These are phyloP conservation scores for Petrocephalus zakoni DNA, from an alignment of 2,113 vertebrate species.

Conservation along the genomic window DNA sequence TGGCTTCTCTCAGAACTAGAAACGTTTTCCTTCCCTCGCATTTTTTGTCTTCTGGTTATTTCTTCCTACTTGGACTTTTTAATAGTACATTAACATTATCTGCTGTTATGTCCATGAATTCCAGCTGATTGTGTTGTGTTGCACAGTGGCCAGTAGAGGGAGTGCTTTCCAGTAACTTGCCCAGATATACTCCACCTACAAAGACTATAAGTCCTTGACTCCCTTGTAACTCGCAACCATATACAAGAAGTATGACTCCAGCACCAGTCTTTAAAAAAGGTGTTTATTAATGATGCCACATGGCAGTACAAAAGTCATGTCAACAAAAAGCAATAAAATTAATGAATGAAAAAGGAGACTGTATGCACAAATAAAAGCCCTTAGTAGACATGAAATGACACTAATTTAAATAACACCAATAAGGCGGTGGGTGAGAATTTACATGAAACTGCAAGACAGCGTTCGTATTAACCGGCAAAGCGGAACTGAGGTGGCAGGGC, in stretches of 20 bases:
- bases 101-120: neutral
- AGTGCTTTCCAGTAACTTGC: too few relatives aligned
- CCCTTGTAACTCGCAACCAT: neutral
- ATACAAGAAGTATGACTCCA: neutral
- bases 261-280: constrained; percentile 32
- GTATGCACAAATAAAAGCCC: constrained; percentile 34
- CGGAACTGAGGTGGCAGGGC: neutral
- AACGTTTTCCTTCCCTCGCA: neutral
- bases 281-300: constrained; percentile 55
- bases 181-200: neutral
- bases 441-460: neutral
- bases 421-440: constrained; percentile 25
- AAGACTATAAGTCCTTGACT: neutral
- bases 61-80: neutral
- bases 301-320: constrained; percentile 49
- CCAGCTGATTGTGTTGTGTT: neutral
- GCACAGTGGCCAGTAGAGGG: neutral
- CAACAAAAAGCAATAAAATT: constrained; percentile 48
- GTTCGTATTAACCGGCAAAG: constrained; percentile 1
- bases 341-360: constrained; percentile 45
- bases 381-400: constrained; percentile 40
- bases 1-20: neutral
- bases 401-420: constrained; percentile 62
- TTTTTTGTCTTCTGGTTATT: neutral
- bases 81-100: neutral